Base-by-base conservation (phyloP, 1,140 invertebrate genomes). In the Formica selysi region DNA sequence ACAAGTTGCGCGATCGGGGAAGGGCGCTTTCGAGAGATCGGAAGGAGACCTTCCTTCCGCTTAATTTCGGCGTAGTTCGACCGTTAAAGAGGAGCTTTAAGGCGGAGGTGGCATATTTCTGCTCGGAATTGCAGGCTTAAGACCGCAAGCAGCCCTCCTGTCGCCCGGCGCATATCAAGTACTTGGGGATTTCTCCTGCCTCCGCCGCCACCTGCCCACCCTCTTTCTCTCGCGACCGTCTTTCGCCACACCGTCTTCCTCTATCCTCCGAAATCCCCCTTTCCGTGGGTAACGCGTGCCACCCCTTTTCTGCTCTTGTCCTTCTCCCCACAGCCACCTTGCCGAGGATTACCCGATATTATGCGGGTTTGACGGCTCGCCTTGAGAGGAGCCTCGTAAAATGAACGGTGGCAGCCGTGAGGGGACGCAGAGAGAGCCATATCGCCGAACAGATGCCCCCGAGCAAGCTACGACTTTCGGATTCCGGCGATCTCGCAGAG, bases 321-420 rank as follows among this genome's bases (percentile, higher is more conserved):
- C 57, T 71, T 51, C 8, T 59, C 68, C 62, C 65, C 67, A 51
- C 79, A 71, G 68, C 81, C 88, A 81, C 86, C 65, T 85, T 44
- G 73, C 79, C 22, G 62, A 81, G 90, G 88, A 92, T 92, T 91
- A 92, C 88, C 91, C 91, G 86, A 91, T 92, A 92, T 92, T 92
- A 92, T 90, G 90, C 83, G 80, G 83, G 84, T 89, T 90, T 89
- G 89, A 90, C 90, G 90, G 70, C 44, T 61, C 83, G 68, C 84
- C 78, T 88, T 84, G 81, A 92, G 91, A 85, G 81, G 86, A 89
- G 81, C 71, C 71, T 92, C 89, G 88, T 92, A 90, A 92, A 92
- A 92, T 89, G 85, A 92, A 88, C 88, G 81, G 48, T 54, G 59
- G 32, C 57, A 51, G 78, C 64, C 76, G 67, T 59, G 74, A 51